Evolutionary conservation across 92 coral and sea anemone species (phyloP).

Genomic region (Ricordea florida): DNA sequence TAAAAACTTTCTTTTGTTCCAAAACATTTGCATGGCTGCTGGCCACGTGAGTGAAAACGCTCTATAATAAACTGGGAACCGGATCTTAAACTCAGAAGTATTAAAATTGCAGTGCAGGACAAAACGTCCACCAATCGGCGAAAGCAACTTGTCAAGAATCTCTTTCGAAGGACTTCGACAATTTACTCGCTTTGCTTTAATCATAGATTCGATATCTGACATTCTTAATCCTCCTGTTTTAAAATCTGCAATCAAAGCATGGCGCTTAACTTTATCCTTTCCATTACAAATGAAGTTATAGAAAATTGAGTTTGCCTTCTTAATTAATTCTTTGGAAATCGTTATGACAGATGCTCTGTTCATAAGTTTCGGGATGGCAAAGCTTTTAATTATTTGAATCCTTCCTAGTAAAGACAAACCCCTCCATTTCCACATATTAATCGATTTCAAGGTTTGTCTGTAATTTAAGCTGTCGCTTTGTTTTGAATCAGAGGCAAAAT

Average conservation of each 20-base stretch:
- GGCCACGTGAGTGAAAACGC: neutral
- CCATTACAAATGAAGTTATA: neutral
- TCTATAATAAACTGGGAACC: neutral
- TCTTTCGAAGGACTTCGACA: neutral
- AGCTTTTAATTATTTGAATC: neutral
- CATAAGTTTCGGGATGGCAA: neutral
- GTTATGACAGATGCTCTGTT: neutral
- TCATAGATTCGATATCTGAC: neutral
- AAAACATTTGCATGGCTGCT: no score
- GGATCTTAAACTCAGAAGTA: neutral
- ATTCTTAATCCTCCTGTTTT: neutral
- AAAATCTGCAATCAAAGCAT: neutral
- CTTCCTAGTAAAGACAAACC: neutral
- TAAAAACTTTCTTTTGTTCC: no score
- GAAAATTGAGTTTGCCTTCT: neutral
- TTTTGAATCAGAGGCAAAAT: neutral
- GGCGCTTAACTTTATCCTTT: neutral
- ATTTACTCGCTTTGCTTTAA: neutral
- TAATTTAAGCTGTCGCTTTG: conserved; percentile 6
- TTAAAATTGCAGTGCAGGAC: neutral
- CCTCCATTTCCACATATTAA: neutral
- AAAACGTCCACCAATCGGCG: neutral
- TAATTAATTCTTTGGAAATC: neutral
- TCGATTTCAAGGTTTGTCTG: neutral
- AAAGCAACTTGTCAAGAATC: neutral